Base-by-base conservation (phyloP, 2,888 invertebrate genomes). In the Pocota personata region DNA sequence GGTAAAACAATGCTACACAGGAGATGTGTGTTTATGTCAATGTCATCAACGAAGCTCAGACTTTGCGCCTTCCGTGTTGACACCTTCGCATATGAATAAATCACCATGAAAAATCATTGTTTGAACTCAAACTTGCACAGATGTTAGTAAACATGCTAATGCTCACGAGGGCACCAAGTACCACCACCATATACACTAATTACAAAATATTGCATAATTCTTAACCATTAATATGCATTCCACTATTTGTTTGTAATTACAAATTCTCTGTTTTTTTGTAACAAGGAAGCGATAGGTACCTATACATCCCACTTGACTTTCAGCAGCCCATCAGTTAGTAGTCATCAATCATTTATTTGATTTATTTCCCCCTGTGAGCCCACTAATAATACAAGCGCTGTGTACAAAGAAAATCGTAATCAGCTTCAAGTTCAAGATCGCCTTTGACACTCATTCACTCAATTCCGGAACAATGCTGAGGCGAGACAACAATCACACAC, bases 341-440 rank as follows among this genome's bases (percentile, higher is more conserved):
- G 27, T 14, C 35, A 72, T 32, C 37, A 60, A 72, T 71, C 35
- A 71, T 27, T 30, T n/a, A 24, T 24, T 50, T 66, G 2, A 27
- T 6, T 10, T 32, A 67, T 52, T 37, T 40, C 37, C 14, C 10
- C 4, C 27, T 30, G 12, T 12, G 19, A 43, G 30, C 10, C 12
- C 48, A 19, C 32, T 32, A 46, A 5, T 35, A 43, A 32, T 19
- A 24, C 57, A 76, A 37, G 14, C 30, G 30, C 8, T 60, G 12
- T 35, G 19, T 52, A 8, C 43, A 69, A 75, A 76, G 16, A 60
- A 69, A 64, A 64, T 40, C 67, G 55, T 37, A 73, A 67, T 67
- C 55, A 72, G 21, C 14, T 46, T 66, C 72, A 83, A 73, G 78
- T 83, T 83, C 83, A 83, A 83, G 67, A 72, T 60, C 82, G 43